A percentile compares a stretch with the other conserved stretches of the same genome.
phyloP scores from a whole-genome alignment of 92 coral and sea anemone genomes.

The Umimayanthus chanpuru region DNA sequence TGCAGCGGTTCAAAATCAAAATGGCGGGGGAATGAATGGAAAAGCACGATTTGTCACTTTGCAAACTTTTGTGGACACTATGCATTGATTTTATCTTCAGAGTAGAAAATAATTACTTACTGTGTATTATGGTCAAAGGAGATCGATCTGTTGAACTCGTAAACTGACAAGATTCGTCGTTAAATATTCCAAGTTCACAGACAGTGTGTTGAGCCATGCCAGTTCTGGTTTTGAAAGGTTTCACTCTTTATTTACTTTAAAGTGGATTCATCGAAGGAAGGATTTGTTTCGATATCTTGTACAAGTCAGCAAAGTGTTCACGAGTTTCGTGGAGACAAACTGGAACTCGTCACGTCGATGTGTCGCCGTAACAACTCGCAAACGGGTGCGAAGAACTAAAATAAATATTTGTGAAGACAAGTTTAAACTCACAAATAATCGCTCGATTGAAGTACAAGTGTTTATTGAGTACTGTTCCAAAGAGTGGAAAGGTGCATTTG shows the following conservation, averaged over 20 bases:
- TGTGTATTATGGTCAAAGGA: not conserved
- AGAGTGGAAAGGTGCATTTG: too few species aligned
- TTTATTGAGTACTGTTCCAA: too few species aligned
- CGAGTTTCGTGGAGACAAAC: constrained; percentile 8
- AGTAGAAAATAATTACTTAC: not conserved
- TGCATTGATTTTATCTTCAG: not conserved
- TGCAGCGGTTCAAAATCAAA: constrained; percentile 13
- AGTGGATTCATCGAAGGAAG: not conserved
- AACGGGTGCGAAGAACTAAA: not conserved
- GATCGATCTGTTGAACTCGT: not conserved
- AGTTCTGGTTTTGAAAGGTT: not conserved
- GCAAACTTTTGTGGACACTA: not conserved
- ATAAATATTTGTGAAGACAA: constrained; percentile 35
- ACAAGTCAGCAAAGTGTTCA: not conserved
- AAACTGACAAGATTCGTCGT: not conserved
- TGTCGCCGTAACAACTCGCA: not conserved
- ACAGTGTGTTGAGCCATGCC: too few species aligned
- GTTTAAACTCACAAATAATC: not conserved
- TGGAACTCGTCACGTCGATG: not conserved
- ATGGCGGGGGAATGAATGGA: constrained; percentile 31
- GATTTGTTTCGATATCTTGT: not conserved
- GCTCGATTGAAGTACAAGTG: not conserved
- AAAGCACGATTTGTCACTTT: not conserved
- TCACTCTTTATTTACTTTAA: not conserved
- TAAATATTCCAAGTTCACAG: not conserved